Evolutionary conservation across 2,888 invertebrate genomes (phyloP), one percentile per base, ranked within the genome.

Genomic region (Ophraella communa): DNA sequence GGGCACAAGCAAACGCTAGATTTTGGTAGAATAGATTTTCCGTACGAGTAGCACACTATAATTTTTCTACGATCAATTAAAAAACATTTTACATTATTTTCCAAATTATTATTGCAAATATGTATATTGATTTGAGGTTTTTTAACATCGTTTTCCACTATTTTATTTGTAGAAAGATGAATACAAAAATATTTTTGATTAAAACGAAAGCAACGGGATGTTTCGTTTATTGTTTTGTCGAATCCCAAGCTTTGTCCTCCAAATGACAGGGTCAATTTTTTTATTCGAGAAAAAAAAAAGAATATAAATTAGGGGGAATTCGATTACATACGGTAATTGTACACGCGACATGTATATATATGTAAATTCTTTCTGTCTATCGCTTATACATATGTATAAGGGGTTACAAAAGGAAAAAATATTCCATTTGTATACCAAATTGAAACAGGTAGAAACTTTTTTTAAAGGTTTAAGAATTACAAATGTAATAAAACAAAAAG

Each of bases 291-390:
- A 53, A 10, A 30, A 30, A 30, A 30, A 39, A 39, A 20, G 4
- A 45, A 57, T 45, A 45, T 45, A 45, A 57, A 57, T 45, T 45
- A 27, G 47, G 56, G 47, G 18, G 56, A 57, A 57, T 57, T 57
- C 20, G 44, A 44, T 57, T 57, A 57, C 24, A 21, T 27, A 45
- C 47, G 18, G 56, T 57, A 47, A 47, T 56, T 45, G 24, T 30
- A 27, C 44, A 57, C 30, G 24, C 56, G 30, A 27, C 24, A 11
- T 14, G 39, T 55, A 57, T 57, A 45, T 11, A 33, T 57, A 57
- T 57, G 56, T 42, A 44, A 57, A 57, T 57, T 45, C 42, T 57
- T 57, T 57, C 17, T 27, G 18, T n/a, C 18, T 45, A 45, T 45
- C 8, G 24, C 45, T 30, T 30, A 57, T 57, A 57, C 39, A 57